Percentiles rank a stretch among this genome's conserved stretches.
These are phyloP conservation scores for Glaucopsyche alexis DNA, from an alignment of 2,888 invertebrate species.

Conservation along the genomic window DNA sequence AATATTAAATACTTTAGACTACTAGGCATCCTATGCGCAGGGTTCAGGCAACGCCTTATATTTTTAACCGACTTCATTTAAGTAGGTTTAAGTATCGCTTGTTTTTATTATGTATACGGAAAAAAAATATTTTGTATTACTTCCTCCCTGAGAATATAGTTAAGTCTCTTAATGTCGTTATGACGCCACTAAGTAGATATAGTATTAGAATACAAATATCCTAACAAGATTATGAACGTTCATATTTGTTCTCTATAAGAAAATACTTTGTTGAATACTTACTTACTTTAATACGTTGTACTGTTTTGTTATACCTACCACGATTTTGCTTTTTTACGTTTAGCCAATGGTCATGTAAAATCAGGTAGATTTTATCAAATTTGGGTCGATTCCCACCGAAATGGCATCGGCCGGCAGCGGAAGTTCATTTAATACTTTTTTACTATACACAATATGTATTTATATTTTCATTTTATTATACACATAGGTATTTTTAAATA, in stretches of 20 bases:
- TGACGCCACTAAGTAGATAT: slow-evolving; percentile 53
- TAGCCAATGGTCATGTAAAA: background rate
- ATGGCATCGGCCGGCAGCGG: no score
- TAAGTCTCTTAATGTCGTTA: slow-evolving; percentile 65
- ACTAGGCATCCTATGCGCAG: no score
- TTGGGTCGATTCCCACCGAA: no score
- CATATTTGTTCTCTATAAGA: slow-evolving; percentile 27
- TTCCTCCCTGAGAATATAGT: slow-evolving; percentile 42
- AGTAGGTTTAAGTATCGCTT: no score
- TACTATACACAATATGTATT: no score
- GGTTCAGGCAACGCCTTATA: no score
- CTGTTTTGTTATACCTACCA: slow-evolving; percentile 4
- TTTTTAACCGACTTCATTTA: no score
- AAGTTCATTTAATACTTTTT: no score
- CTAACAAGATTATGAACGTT: slow-evolving; percentile 62
- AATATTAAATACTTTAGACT: no score
- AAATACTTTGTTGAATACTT: slow-evolving; percentile 20
- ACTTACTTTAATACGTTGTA: slow-evolving; percentile 8
- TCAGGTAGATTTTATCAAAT: background rate
- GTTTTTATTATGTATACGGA: no score
- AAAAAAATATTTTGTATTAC: background rate
- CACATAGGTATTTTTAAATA: no score
- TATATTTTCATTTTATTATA: no score
- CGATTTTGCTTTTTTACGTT: background rate
- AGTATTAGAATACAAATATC: slow-evolving; percentile 48